Evolutionary conservation across 2,113 vertebrate genomes (phyloP).

Genomic region (Trinectes maculatus): DNA sequence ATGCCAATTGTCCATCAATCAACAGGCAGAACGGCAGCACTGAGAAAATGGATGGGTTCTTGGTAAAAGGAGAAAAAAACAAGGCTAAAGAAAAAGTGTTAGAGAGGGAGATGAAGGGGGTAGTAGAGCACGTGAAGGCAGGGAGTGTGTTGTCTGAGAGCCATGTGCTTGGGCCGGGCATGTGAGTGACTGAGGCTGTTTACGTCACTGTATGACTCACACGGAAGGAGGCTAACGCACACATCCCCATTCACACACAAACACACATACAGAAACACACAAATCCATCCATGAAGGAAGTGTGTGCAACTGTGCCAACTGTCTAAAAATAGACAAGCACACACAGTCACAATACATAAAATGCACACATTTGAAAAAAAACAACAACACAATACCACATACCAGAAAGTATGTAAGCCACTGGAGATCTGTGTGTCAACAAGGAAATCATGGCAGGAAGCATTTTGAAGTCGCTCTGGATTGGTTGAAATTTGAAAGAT

Average conservation of each 20-base stretch:
- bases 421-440: background rate
- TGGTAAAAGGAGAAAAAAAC: background rate
- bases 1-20: conserved; percentile 39
- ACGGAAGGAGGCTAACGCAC: conserved; percentile 30
- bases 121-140: conserved; percentile 69
- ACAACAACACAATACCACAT: background rate
- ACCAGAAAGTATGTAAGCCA: conserved; percentile 12
- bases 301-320: background rate
- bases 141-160: conserved; percentile 70
- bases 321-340: conserved; percentile 46
- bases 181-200: conserved; percentile 56
- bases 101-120: conserved; percentile 25
- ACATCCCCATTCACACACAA: conserved; percentile 41
- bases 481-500: too few species aligned
- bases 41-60: conserved; percentile 39
- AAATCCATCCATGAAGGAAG: conserved; percentile 30
- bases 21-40: conserved; percentile 41
- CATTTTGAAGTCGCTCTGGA: too few species aligned
- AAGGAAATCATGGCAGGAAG: conserved; percentile 26
- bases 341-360: background rate
- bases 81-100: background rate
- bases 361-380: background rate
- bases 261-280: conserved; percentile 27
- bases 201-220: conserved; percentile 71
- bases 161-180: conserved; percentile 72